Evolutionary conservation across 1,140 invertebrate species (phyloP), one percentile per base, ranked within the genome.

Genomic region (Parapsyche elsis): DNA sequence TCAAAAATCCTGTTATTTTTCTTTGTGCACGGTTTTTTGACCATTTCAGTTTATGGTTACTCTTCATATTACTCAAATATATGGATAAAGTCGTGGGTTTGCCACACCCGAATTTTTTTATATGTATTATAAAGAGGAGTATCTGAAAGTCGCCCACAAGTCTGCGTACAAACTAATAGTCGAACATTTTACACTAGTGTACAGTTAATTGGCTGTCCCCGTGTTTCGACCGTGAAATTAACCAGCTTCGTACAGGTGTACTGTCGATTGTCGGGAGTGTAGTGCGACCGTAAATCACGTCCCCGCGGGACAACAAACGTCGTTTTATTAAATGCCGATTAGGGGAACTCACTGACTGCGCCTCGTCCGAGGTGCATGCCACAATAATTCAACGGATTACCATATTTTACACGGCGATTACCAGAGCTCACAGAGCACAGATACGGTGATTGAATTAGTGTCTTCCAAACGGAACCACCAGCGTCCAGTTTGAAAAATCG

Each of bases 181-280:
- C 30, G 30, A 38, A 38, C 30, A 38, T 38, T 38, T 38, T 38
- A 38, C 30, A 38, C 30, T 38, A 1, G 16, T 4, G 49, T 53
- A 5, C 19, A 59, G 53, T 64, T 77, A 77, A 77, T 77, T 77
- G 75, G 59, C 75, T 77, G 75, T 76, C 74, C 26, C 49, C 53
- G 1, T 49, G 16, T n/a, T n/a, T 77, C 75, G 49, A 77, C 75
- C 75, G 75, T 77, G 75, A 77, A 77, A 77, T 77, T 77, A 64
- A 61, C 24, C 49, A 24, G 46, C 2, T 19, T 2, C 24, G 26
- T 64, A 38, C 75, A 77, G 75, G 75, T 77, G 75, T 16, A 24
- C 21, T 67, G 19, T 67, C 9, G 21, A 19, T 26, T 61, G 19
- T 61, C 9, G n/a, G 9, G 59, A 9, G 38, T 24, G 75, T 59